Evolutionary conservation across 1,140 invertebrate species (phyloP), one percentile per base, ranked within the genome.

Genomic region (Drosophila busckii): DNA sequence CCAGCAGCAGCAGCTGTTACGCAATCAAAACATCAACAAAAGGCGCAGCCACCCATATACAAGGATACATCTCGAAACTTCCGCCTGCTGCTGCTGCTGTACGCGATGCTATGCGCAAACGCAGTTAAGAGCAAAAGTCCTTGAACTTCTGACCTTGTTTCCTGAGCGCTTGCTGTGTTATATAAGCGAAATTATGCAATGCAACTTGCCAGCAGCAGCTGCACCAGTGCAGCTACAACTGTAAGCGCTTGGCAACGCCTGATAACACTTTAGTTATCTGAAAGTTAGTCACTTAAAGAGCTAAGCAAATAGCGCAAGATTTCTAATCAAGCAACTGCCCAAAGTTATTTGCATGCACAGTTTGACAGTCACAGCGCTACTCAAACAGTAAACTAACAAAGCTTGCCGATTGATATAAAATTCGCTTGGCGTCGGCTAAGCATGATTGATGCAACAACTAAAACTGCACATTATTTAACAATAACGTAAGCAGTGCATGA

Each of bases 121-220:
- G 37, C 54, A 56, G 23, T 13, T 10, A 15, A 5, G 20, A 41
- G 1, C 8, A 17, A 61, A 55, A 80, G 73, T 80, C 73, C 73
- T 82, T 80, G 73, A 80, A 80, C 73, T 68, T 73, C 56, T 80
- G 73, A 80, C 73, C 73, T 80, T 80, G 73, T 80, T 80, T 78
- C 20, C 15, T 10, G 16, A 10, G 15, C 29, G 23, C 8, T 37
- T 37, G 29, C 2, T 45, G n/a, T n/a, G 53, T 78, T 78, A 75
- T 69, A 28, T 69, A 73, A 73, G 58, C 48, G 20, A 29, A 46
- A 61, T 32, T 28, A 8, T 6, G 48, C 80, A 80, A 80, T 78
- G 73, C 73, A 78, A 80, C 53, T 34, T 17, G 23, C 0, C 5
- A 17, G 10, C 3, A 16, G 41, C 17, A 16, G 48, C 45, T 52